These are phyloP conservation scores for Cataglyphis rosenhaueri DNA, from an alignment of 2,888 invertebrate genomes.

Conservation along the genomic window DNA sequence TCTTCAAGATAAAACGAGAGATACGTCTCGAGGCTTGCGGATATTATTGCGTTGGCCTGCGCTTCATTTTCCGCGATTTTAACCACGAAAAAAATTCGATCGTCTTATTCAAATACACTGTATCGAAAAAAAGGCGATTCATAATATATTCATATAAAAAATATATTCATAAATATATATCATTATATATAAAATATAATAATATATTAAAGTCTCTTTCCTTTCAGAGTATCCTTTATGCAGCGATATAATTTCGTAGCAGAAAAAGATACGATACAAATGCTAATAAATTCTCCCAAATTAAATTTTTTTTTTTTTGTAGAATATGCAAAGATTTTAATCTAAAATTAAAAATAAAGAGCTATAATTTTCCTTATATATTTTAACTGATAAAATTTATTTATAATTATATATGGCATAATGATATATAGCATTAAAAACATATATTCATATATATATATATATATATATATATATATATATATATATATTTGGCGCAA, in stretches of 20 bases:
- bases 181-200: too few relatives aligned
- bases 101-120: not conserved
- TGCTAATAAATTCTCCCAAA: not conserved
- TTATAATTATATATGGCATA: not conserved
- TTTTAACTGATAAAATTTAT: not conserved
- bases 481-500: not conserved
- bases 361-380: not conserved
- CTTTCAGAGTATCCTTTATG: not conserved
- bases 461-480: too few relatives aligned
- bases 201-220: not conserved
- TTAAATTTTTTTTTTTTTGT: not conserved
- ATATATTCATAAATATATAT: too few relatives aligned
- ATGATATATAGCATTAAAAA: not conserved
- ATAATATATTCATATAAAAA: not conserved
- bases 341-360: not conserved
- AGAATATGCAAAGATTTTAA: not conserved
- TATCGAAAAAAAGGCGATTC: not conserved
- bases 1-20: not conserved
- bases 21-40: not conserved
- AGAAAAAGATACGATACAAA: not conserved
- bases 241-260: not conserved
- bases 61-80: slow-evolving; percentile 29
- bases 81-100: not conserved
- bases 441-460: too few relatives aligned
- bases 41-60: slow-evolving; percentile 10